These are phyloP conservation scores for Rhabdomys pumilio DNA, from an alignment of 2,797 vertebrate genomes.

Conservation along the genomic window DNA sequence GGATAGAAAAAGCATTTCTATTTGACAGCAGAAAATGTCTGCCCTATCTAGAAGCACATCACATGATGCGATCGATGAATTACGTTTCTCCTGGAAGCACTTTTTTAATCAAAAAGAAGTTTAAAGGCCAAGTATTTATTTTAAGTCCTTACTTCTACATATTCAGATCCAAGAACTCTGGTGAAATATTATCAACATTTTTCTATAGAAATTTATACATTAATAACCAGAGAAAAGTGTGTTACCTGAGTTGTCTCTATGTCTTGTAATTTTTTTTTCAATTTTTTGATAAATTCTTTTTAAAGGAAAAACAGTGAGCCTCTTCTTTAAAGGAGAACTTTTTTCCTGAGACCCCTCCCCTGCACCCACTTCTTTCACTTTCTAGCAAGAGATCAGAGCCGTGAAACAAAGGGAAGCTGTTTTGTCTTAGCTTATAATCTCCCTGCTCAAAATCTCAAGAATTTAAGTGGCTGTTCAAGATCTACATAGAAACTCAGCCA, in stretches of 20 bases:
- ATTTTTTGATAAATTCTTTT: constrained; percentile 62
- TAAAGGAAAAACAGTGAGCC: constrained; percentile 11
- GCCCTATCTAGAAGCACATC: constrained; percentile 64
- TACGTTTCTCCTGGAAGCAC: constrained; percentile 64
- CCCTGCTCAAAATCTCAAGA: constrained; percentile 80
- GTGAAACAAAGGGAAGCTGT: constrained; percentile 81
- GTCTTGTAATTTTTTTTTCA: constrained; percentile 64
- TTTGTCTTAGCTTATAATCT: constrained; percentile 78
- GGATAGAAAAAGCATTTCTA: constrained; percentile 57
- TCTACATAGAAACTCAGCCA: constrained; percentile 83
- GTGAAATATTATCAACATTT: constrained; percentile 40
- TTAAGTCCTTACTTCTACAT: constrained; percentile 28
- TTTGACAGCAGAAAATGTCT: constrained; percentile 72
- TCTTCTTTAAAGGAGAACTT: constrained; percentile 67
- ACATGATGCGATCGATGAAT: constrained; percentile 62
- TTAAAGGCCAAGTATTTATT: background rate
- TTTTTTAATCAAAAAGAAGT: constrained; percentile 61
- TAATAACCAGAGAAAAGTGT: constrained; percentile 56
- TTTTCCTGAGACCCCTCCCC: constrained; percentile 59
- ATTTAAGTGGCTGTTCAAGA: constrained; percentile 84
- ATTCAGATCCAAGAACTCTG: constrained; percentile 72
- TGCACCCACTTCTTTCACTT: constrained; percentile 65
- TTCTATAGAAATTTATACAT: constrained; percentile 69
- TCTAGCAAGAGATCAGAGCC: constrained; percentile 63
- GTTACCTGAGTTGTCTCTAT: constrained; percentile 73